Evolutionary conservation across 2,797 vertebrate genomes (phyloP).

Genomic region (Pangasius larnaudii): DNA sequence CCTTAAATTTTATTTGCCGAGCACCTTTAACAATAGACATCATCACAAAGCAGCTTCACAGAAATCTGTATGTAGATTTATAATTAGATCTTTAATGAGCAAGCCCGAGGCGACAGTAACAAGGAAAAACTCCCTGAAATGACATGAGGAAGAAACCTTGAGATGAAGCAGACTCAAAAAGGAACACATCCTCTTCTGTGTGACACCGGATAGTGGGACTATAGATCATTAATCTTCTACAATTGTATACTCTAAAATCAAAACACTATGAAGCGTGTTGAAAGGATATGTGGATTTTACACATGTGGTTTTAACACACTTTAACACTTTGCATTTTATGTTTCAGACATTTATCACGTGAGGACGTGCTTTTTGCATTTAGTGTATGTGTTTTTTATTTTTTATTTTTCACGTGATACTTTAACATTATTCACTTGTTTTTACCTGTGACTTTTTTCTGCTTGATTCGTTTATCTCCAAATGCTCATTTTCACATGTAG

Average conservation of each 20-base stretch:
- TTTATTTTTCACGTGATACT: background rate
- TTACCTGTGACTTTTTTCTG: background rate
- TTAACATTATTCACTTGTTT: background rate
- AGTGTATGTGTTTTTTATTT: no score
- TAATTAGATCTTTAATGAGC: background rate
- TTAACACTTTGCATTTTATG: background rate
- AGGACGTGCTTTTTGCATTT: background rate
- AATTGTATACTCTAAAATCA: slow-evolving; percentile 3
- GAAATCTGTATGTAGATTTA: background rate
- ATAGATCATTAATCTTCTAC: slow-evolving; percentile 1
- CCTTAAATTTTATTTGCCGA: background rate
- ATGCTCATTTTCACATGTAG: background rate
- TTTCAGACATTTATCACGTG: background rate
- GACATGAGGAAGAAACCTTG: background rate
- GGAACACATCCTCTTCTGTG: background rate
- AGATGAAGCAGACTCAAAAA: background rate
- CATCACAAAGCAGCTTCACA: background rate
- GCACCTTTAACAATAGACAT: background rate
- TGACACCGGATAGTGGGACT: slow-evolving; percentile 2
- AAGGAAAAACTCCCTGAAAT: background rate
- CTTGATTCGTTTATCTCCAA: background rate
- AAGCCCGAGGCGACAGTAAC: background rate
- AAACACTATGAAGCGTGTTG: background rate
- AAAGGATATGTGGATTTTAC: slow-evolving; percentile 7
- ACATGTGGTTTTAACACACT: background rate